Conservation (phyloP, 1,140 invertebrate genomes). For the Eupristina koningsbergeri region DNA sequence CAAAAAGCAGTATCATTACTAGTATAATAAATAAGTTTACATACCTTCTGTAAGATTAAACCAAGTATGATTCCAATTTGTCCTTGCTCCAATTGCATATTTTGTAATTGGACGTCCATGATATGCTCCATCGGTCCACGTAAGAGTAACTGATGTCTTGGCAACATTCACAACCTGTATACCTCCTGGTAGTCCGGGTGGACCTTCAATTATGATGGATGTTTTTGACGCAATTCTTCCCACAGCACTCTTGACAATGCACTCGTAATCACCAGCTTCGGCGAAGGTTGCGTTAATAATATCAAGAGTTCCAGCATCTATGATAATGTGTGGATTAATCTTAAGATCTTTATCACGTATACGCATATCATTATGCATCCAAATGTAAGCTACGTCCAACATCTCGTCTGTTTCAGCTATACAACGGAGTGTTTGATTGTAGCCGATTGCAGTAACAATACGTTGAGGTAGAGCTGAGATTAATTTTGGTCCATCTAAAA, state of each 20-base stretch:
- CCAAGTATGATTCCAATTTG: constrained; percentile 91
- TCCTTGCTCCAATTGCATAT: constrained; percentile 87
- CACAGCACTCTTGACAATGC: constrained; percentile 89
- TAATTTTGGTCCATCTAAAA: constrained; percentile 80
- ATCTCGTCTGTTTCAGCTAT: constrained; percentile 85
- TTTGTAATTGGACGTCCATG: constrained; percentile 84
- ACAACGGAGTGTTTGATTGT: constrained; percentile 84
- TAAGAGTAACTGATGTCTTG: constrained; percentile 83
- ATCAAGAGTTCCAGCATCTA: constrained; percentile 82
- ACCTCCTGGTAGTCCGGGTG: constrained; percentile 87
- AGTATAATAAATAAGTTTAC: no score
- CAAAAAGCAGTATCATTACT: no score
- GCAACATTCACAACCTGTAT: constrained; percentile 83
- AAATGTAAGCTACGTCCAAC: constrained; percentile 90
- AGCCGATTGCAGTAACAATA: constrained; percentile 80
- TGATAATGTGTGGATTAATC: constrained; percentile 67
- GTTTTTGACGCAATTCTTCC: constrained; percentile 84
- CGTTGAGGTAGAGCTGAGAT: constrained; percentile 78
- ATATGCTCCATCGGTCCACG: constrained; percentile 91
- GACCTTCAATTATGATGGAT: constrained; percentile 84
- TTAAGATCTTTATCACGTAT: constrained; percentile 80
- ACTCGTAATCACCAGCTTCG: constrained; percentile 91
- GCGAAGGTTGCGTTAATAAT: constrained; percentile 88
- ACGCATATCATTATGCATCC: constrained; percentile 89
- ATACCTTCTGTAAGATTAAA: constrained; percentile 79